Evolutionary conservation across 92 coral and sea anemone genomes (phyloP), one percentile per base, ranked within the genome.

Genomic region (Bergia puertoricense): DNA sequence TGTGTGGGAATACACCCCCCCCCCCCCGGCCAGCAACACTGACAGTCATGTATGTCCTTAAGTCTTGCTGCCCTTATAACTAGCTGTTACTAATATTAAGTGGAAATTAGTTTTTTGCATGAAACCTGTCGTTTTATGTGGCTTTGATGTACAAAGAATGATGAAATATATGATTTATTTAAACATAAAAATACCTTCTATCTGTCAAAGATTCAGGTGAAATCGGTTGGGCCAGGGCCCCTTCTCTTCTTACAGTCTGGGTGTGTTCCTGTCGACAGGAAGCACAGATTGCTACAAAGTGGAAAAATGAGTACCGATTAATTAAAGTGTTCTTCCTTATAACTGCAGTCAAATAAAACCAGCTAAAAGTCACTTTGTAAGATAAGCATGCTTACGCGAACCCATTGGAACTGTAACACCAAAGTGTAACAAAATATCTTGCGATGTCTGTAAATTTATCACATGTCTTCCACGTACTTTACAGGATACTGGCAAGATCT

Each of bases 401-500:
- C 92, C 92, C 13, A 90, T 76, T n/a, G 85, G 86, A 42, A 90
- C 88, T 37, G 56, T 50, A 46, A 75, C 68, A 16, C 88, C 88
- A 80, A 79, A 86, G 62, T 86, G 38, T 75, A 78, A 72, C 72
- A 51, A 74, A n/a, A 90, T 81, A 40, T 86, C 88, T 80, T 90
- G 42, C 37, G 84, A 81, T 7, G 38, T 71, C 18, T 36, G 77
- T 9, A 68, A 44, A 45, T 86, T 86, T 68, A 90, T 69, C 11
- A 80, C 85, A 78, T 81, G 77, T 5, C 90, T 77, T 22, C 90
- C 42, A 59, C 75, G 86, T 76, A 66, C 82, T 11, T 30, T 77
- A 30, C 82, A 14, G 92, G 88, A 67, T 86, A 81, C 90, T 90
- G 90, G 62, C 90, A 90, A 37, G 81, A 57, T 79, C 76, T 68